These are phyloP conservation scores for Meloidogyne chitwoodi DNA, from an alignment of 1,140 invertebrate species.

Conservation along the genomic window DNA sequence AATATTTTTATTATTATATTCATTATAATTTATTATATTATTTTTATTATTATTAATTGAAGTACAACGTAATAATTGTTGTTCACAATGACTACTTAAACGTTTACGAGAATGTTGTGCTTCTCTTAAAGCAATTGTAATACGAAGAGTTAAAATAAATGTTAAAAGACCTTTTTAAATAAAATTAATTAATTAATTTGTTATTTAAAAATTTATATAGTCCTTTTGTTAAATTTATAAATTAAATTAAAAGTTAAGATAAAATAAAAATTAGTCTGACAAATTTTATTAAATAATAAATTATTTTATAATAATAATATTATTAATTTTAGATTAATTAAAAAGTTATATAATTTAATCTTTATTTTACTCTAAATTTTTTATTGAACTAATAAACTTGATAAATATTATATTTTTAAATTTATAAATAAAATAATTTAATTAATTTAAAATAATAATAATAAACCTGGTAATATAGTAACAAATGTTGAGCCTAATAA, in stretches of 20 bases:
- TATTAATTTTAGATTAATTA: too few species aligned
- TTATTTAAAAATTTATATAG: neutral
- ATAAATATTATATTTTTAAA: too few species aligned
- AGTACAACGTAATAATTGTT: neutral
- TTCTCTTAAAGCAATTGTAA: constrained; percentile 45
- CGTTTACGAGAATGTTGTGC: constrained; percentile 44
- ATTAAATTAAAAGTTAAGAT: neutral
- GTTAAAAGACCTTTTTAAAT: constrained; percentile 12
- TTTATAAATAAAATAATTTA: too few species aligned
- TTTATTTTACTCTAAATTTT: too few species aligned
- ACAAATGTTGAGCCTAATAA: constrained; percentile 51
- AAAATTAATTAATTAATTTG: neutral
- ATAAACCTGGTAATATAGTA: constrained; percentile 49
- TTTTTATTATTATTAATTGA: neutral
- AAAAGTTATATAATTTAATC: too few species aligned
- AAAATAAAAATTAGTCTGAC: neutral
- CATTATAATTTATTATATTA: neutral
- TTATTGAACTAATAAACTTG: too few species aligned
- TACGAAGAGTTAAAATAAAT: constrained; percentile 53
- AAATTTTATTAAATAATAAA: too few species aligned
- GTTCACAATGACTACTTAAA: constrained; percentile 20
- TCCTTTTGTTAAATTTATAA: too few species aligned
- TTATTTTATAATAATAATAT: too few species aligned
- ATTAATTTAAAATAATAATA: too few species aligned
- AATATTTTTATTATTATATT: neutral